Evolutionary conservation across 2,888 invertebrate genomes (phyloP), one percentile per base, ranked within the genome.

Genomic region (Penaeus monodon): DNA sequence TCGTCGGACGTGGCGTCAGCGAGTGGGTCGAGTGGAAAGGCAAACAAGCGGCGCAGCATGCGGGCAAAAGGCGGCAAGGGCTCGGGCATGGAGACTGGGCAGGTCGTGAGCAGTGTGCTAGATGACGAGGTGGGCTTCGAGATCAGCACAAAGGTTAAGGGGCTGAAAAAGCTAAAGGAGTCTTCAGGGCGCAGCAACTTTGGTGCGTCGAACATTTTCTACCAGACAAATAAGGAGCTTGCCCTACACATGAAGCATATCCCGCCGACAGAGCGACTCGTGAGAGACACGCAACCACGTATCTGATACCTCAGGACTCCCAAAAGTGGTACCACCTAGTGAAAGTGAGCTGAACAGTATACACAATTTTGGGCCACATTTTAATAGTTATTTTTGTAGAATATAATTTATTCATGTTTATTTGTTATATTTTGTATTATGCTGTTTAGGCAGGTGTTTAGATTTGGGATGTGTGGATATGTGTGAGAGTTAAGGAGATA

Each of bases 241-340:
- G 83, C 92, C 92, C 8, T 93, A 92, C 91, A 92, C 91, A 74
- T 91, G 14, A 91, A 91, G 79, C 88, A 91, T 0, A 33, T 88
- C 29, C n/a, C n/a, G n/a, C n/a, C 90, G 90, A 33, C 88, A 83
- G 65, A 79, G 79, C 27, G 89, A 85, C 38, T 84, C 90, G 8
- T n/a, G n/a, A n/a, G n/a, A n/a, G n/a, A n/a, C n/a, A n/a, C n/a
- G n/a, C n/a, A n/a, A n/a, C n/a, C n/a, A n/a, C n/a, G n/a, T n/a
- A n/a, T n/a, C n/a, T n/a, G n/a, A n/a, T n/a, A 89, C 33, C 89
- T 88, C 70, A 84, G 70, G 44, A 86, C 65, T 49, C 68, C 85
- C n/a, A n/a, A 27, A 90, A 87, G 88, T n/a, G 77, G 88, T 88
- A 79, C 79, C 78, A 29, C 73, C 44, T 74, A 74, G n/a, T n/a